These are phyloP conservation scores for Hafferia zeledoni DNA, from an alignment of 2,797 vertebrate species.

Conservation along the genomic window DNA sequence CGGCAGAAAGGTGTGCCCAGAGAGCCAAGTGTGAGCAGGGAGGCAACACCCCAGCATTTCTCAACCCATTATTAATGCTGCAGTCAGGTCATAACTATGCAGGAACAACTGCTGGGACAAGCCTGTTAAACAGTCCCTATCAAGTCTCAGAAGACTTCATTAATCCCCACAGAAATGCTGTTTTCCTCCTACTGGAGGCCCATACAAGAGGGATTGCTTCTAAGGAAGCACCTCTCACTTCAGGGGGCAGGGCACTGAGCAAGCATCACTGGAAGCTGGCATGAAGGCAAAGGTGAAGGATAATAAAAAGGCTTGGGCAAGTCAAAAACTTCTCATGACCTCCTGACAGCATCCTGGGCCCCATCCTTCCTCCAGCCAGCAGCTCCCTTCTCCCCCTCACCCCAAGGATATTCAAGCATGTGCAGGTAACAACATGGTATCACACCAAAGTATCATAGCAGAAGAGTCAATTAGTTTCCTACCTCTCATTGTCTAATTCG, in stretches of 20 bases:
- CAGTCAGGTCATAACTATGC: slow-evolving; percentile 29
- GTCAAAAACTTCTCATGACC: not conserved
- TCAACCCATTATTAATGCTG: not conserved
- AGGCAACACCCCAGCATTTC: slow-evolving; percentile 8
- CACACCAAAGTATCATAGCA: slow-evolving; percentile 10
- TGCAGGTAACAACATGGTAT: not conserved
- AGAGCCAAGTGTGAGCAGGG: not conserved
- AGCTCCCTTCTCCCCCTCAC: not conserved
- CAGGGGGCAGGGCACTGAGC: not conserved
- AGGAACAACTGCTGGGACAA: not conserved
- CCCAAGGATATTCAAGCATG: not conserved
- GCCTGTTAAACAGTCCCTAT: not conserved
- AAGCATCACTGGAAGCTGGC: not conserved
- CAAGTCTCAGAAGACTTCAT: not conserved
- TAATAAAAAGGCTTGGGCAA: not conserved
- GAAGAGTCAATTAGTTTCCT: slow-evolving; percentile 71
- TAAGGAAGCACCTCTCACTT: not conserved
- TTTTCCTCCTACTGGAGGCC: not conserved
- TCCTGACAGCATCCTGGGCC: not conserved
- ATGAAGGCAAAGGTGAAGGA: not conserved
- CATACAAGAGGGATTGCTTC: not conserved
- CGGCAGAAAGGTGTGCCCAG: not conserved
- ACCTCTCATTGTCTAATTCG: slow-evolving; percentile 93
- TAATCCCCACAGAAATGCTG: not conserved
- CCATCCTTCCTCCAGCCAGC: not conserved